Evolutionary conservation across 2,113 vertebrate species (phyloP), one percentile per base, ranked within the genome.

Genomic region (Hippocampus barbouri): DNA sequence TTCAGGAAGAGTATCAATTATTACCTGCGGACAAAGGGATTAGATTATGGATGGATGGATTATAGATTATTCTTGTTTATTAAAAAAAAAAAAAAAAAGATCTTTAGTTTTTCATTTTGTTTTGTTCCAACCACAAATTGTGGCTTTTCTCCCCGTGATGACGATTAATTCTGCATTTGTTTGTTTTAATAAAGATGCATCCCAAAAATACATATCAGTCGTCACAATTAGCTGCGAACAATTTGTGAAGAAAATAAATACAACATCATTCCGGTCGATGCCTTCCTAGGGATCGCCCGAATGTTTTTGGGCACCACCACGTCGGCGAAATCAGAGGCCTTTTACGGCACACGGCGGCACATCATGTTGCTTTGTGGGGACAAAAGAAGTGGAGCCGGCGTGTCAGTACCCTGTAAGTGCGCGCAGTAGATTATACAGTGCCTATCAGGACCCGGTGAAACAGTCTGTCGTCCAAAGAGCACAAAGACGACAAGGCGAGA

Each of bases 401-500:
- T 61, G 59, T 61, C 59, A 30, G 25, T 61, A 18, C 12, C 56
- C 20, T 34, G 27, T 61, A 61, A 61, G 59, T 61, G 59, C 4
- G 27, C 27, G 27, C 27, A 34, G 14, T 30, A 27, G 27, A 61
- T 61, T 34, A 61, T 61, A 34, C 59, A 7, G 25, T 8, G 6
- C 77, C 61, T 69, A 64, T 59, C 54, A 78, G 70, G 64, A 60
- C 72, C 56, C 16, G 30, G 75, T 73, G 79, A 63, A 70, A 72
- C 63, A 66, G 75, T 64, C 66, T 63, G 70, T 73, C 77, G 77
- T 77, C 67, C 78, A 49, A 34, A 81, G 71, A 71, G n/a, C 38
- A 71, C 73, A 65, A 57, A 45, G 63, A 77, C 60, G 72, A 75
- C 74, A 67, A 78, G 82, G 79, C 71, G 82, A 83, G 78, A 83